Base-by-base conservation (phyloP, 2,797 vertebrate genomes). In the Caiman crocodilus region DNA sequence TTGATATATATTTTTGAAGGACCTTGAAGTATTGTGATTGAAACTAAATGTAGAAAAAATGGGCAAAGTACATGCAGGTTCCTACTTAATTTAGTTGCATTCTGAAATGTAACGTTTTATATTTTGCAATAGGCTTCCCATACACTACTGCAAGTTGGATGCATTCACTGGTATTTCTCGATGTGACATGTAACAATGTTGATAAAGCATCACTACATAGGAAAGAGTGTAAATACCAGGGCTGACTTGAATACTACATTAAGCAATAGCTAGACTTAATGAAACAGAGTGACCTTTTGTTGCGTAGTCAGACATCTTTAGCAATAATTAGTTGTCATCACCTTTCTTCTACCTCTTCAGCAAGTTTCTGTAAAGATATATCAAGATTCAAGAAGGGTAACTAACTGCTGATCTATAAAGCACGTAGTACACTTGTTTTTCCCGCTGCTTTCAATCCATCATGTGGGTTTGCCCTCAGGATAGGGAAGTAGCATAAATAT, bases 131-230 rank as follows among this genome's bases (percentile, higher is more conserved):
- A 80, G 63, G 17, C 61, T 84, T 92, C 56, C 56, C 84, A 1
- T 92, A 87, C 83, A 84, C 82, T 92, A 74, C 23, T 74, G 58
- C 14, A 21, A 93, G 74, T 89, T 64, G 89, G 79, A 59, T 21
- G 85, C 16, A 58, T 89, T 84, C 59, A 50, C 60, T 91, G 92
- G 61, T 90, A 60, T 30, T 79, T 94, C n/a, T 84, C 32, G 79
- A 20, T 23, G 74, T 85, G 64, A 25, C 79, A 35, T 74, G 28
- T 82, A 84, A 90, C 11, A 25, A 65, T 71, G 14, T 25, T 73
- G 35, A 65, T 76, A 17, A 91, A 59, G 64, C 80, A 65, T 80
- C 60, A 74, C 93, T 78, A 84, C 4, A 26, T 83, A 86, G 69
- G 59, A 84, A 56, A 87, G 93, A 82, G 42, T 42, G 42, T 42